A percentile compares a stretch with the other conserved stretches of the same genome.
These are phyloP conservation scores for Crotalus adamanteus DNA, from an alignment of 2,797 vertebrate species.

Conservation along the genomic window DNA sequence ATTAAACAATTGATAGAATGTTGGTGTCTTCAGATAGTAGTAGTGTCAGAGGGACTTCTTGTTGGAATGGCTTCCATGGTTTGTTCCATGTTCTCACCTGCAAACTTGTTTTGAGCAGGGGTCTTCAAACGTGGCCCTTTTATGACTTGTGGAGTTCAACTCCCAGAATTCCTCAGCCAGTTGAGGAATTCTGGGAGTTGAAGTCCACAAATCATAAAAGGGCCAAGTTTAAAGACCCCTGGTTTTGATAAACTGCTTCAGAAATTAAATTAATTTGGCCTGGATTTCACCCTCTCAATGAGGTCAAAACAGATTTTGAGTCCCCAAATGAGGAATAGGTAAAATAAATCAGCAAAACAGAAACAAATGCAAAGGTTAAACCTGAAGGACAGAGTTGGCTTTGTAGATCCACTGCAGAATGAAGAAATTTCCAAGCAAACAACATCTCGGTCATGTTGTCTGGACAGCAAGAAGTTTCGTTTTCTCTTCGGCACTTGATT, in stretches of 20 bases:
- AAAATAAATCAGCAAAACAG: neutral
- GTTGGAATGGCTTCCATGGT: neutral
- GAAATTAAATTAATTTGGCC: neutral
- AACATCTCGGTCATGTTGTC: slow-evolving; percentile 1
- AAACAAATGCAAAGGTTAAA: slow-evolving; percentile 34
- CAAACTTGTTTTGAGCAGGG: neutral
- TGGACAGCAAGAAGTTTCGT: slow-evolving; percentile 63
- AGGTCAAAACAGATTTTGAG: neutral
- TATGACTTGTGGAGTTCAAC: no score
- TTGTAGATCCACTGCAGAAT: neutral
- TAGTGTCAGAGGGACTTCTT: neutral
- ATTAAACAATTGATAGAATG: neutral
- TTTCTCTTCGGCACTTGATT: slow-evolving; percentile 69
- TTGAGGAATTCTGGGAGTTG: no score
- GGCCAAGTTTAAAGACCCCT: no score
- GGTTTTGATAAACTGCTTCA: neutral
- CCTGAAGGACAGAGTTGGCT: slow-evolving; percentile 74
- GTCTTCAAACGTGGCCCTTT: no score
- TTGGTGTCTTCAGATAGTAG: neutral
- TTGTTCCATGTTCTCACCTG: neutral
- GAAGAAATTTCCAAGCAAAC: neutral
- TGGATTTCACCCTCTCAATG: neutral
- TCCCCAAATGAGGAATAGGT: neutral
- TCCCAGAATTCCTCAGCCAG: no score
- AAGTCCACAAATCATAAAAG: no score